Conservation (phyloP, 2,113 vertebrate species). For the Columba livia region DNA sequence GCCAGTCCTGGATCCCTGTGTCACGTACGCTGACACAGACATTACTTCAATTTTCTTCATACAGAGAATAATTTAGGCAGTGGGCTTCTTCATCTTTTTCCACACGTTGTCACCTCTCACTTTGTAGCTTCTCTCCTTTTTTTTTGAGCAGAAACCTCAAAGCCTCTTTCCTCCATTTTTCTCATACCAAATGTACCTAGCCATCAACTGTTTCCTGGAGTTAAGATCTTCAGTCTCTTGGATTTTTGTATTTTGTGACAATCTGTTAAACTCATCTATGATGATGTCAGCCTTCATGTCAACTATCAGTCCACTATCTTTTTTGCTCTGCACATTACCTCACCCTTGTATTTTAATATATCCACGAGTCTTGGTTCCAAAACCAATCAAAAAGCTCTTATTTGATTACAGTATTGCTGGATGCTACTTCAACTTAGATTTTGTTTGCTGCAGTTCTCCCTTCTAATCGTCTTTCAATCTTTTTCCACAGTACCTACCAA, state of each 20-base stretch:
- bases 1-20: background rate
- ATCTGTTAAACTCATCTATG: background rate
- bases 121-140: rapidly evolving
- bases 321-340: background rate
- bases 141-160: background rate
- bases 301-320: background rate
- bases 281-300: background rate
- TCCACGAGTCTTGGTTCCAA: background rate
- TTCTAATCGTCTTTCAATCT: background rate
- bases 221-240: background rate
- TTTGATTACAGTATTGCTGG: background rate
- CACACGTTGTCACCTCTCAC: background rate
- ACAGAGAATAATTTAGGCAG: background rate
- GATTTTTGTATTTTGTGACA: background rate
- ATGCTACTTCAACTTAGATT: background rate
- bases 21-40: rapidly evolving
- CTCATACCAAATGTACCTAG: background rate
- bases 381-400: background rate
- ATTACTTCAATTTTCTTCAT: background rate
- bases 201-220: background rate
- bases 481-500: background rate
- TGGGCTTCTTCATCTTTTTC: background rate
- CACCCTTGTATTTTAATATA: background rate
- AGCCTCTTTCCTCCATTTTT: background rate
- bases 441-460: background rate